Percentiles rank a stretch among this genome's conserved stretches.
Conservation (phyloP, 64 coral and sea anemone genomes). For the Anthopleura sola region DNA sequence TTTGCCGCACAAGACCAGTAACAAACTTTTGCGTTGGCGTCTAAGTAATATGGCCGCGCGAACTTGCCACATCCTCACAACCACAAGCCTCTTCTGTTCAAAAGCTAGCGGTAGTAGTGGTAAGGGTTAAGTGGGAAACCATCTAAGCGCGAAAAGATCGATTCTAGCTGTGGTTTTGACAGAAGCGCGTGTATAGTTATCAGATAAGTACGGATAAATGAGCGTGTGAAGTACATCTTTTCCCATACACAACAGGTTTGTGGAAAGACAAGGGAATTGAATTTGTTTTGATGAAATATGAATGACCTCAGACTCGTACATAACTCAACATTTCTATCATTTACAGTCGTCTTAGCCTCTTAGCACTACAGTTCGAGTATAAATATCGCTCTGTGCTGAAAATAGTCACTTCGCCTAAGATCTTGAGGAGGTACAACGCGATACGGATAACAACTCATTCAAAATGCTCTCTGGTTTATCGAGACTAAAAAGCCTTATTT, state of each 20-base stretch:
- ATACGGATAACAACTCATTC: not conserved
- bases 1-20: no score
- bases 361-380: not conserved
- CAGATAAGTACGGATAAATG: slow-evolving; percentile 16
- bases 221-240: slow-evolving; percentile 6
- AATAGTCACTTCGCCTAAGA: not conserved
- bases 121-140: slow-evolving; percentile 6
- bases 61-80: not conserved
- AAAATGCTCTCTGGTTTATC: not conserved
- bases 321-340: not conserved
- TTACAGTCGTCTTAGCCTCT: not conserved
- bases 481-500: not conserved
- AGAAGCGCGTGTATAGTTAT: slow-evolving; percentile 16
- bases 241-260: not conserved
- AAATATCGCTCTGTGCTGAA: not conserved
- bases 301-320: not conserved
- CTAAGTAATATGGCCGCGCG: no score
- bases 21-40: no score
- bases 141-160: slow-evolving; percentile 7
- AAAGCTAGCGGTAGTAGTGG: not conserved
- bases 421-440: not conserved
- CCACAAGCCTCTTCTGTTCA: not conserved
- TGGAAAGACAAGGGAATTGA: slow-evolving; percentile 10
- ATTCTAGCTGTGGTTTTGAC: not conserved
- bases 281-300: slow-evolving; percentile 12